Evolutionary conservation across 2,113 vertebrate genomes (phyloP).

Genomic region (Zapus hudsonius): DNA sequence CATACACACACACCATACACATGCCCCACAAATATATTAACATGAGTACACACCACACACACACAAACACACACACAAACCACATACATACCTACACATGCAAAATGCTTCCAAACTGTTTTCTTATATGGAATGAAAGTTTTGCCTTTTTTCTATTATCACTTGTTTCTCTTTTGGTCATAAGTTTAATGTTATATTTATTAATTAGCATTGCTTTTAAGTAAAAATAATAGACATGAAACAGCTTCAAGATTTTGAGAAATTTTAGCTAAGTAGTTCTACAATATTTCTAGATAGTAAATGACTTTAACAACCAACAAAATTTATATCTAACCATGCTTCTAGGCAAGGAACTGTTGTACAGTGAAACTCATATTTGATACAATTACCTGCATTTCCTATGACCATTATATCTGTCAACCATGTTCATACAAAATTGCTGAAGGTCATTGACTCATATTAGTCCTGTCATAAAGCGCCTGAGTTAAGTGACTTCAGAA

Average conservation of each 20-base stretch:
- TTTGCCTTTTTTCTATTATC: conserved; percentile 68
- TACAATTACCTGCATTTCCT: conserved; percentile 79
- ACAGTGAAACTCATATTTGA: conserved; percentile 76
- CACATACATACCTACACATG: no score
- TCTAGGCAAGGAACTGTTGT: conserved; percentile 26
- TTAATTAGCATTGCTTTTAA: conserved; percentile 57
- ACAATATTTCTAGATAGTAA: conserved; percentile 67
- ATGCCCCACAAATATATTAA: no score
- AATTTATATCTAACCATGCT: conserved; percentile 67
- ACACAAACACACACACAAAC: no score
- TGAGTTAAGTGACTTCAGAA: conserved; percentile 63
- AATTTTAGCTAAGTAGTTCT: conserved; percentile 62
- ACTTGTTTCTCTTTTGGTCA: neutral
- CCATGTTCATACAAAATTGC: conserved; percentile 73
- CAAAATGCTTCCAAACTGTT: conserved; percentile 42
- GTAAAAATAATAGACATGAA: conserved; percentile 72
- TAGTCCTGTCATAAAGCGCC: conserved; percentile 54
- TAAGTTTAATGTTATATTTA: neutral
- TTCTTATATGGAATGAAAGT: conserved; percentile 39
- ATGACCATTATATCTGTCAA: conserved; percentile 76
- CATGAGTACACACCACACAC: no score
- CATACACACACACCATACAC: no score
- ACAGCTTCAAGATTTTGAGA: conserved; percentile 58
- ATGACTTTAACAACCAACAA: conserved; percentile 68
- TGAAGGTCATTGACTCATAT: conserved; percentile 63